Conservation (phyloP, 2,888 invertebrate species). For the Frankliniella intonsa region DNA sequence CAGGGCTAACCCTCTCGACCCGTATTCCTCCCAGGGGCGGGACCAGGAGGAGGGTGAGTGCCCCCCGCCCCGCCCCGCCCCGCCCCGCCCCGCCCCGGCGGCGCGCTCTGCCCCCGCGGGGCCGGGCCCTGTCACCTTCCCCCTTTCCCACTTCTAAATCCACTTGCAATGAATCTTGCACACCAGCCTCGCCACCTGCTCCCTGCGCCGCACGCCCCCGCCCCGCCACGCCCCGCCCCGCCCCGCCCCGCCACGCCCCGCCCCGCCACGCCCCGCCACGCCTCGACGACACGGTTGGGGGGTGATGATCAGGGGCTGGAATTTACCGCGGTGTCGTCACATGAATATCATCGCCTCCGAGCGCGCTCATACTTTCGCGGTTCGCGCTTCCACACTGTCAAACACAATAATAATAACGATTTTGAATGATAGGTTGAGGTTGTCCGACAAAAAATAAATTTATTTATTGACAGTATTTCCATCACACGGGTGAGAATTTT, state of each 20-base stretch:
- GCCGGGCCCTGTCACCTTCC: background rate
- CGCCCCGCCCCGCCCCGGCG: background rate
- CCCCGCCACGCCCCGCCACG: background rate
- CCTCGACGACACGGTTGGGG: background rate
- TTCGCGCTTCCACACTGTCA: too few relatives aligned
- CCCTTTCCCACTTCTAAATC: conserved; percentile 22
- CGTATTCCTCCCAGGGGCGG: too few relatives aligned
- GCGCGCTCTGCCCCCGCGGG: background rate
- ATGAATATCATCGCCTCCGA: too few relatives aligned
- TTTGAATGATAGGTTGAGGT: too few relatives aligned
- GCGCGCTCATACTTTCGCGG: too few relatives aligned
- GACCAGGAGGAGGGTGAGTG: too few relatives aligned
- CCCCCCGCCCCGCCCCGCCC: background rate
- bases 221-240: background rate
- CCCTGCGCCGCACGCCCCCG: background rate
- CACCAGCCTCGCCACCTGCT: conserved; percentile 18
- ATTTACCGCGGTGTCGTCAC: too few relatives aligned
- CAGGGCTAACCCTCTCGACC: background rate
- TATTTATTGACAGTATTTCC: too few relatives aligned
- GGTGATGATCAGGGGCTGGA: background rate
- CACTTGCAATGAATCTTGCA: conserved; percentile 25
- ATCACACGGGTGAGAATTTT: too few relatives aligned
- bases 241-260: background rate
- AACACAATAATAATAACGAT: too few relatives aligned
- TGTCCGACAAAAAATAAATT: too few relatives aligned